A percentile compares a stretch with the other conserved stretches of the same genome.
These are phyloP conservation scores for Mustela nigripes DNA, from an alignment of 2,113 vertebrate genomes.

Conservation along the genomic window DNA sequence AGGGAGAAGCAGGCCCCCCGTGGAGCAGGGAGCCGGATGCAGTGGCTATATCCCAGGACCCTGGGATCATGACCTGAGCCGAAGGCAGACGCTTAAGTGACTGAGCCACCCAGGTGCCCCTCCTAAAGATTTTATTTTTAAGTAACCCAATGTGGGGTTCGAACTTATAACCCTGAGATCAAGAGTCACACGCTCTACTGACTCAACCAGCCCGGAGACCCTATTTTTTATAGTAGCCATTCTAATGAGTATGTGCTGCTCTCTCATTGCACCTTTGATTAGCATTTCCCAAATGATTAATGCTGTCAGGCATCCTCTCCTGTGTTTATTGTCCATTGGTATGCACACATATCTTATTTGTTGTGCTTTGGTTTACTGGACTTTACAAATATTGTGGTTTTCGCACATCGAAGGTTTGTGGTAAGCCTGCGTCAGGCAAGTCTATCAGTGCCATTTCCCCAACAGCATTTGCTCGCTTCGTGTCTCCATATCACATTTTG, in stretches of 20 bases:
- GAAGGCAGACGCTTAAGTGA: not conserved
- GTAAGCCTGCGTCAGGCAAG: not conserved
- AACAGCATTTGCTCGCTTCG: not conserved
- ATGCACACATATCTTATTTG: not conserved
- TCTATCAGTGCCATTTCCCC: not conserved
- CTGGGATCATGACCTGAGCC: no score
- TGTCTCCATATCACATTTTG: not conserved
- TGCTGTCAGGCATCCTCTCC: not conserved
- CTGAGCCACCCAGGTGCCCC: not conserved
- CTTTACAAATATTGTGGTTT: not conserved
- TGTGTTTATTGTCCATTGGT: not conserved
- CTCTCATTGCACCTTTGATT: not conserved
- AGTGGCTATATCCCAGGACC: not conserved
- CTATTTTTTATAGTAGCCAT: not conserved
- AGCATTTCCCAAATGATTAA: not conserved
- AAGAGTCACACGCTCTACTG: no score
- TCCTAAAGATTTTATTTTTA: no score
- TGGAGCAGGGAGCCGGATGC: not conserved
- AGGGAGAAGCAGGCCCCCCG: not conserved
- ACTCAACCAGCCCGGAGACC: not conserved
- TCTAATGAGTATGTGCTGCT: not conserved
- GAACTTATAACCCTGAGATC: no score
- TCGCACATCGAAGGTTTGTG: not conserved
- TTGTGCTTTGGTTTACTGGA: not conserved
- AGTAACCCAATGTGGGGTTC: no score